Conservation (phyloP, 2,113 vertebrate species). For the Lepus europaeus region DNA sequence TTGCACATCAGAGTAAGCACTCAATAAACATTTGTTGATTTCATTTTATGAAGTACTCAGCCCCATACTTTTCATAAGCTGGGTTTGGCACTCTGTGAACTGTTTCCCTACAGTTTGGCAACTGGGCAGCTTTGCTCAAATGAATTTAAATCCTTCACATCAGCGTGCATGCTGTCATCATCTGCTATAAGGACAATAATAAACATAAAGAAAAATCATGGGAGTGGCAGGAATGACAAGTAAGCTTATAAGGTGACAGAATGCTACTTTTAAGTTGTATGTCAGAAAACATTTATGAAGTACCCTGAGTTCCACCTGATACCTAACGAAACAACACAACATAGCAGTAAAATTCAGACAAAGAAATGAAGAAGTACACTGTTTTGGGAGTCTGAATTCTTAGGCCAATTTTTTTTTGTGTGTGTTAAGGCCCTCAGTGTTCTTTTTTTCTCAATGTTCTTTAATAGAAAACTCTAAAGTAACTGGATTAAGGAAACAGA, state of each 20-base stretch:
- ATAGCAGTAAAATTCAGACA: neutral
- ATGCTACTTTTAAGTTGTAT: neutral
- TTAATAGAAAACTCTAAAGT: constrained; percentile 45
- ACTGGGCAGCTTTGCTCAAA: neutral
- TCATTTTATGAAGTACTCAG: constrained; percentile 22
- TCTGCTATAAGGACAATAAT: neutral
- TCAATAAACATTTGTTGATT: constrained; percentile 28
- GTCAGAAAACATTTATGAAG: constrained; percentile 22
- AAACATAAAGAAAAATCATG: constrained; percentile 34
- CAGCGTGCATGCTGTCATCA: neutral
- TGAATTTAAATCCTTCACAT: neutral
- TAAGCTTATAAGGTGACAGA: neutral
- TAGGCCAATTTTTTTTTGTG: neutral
- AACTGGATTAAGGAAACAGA: neutral
- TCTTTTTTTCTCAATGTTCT: neutral
- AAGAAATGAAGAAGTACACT: neutral
- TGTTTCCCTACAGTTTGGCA: neutral
- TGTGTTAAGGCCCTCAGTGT: neutral
- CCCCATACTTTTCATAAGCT: neutral
- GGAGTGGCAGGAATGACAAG: neutral
- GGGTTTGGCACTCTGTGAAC: neutral
- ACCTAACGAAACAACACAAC: neutral
- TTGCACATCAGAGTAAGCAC: neutral
- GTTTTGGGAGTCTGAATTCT: neutral
- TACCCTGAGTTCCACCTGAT: neutral